These are phyloP conservation scores for Aphelenchoides fujianensis DNA, from an alignment of 1,140 invertebrate genomes.

Conservation along the genomic window DNA sequence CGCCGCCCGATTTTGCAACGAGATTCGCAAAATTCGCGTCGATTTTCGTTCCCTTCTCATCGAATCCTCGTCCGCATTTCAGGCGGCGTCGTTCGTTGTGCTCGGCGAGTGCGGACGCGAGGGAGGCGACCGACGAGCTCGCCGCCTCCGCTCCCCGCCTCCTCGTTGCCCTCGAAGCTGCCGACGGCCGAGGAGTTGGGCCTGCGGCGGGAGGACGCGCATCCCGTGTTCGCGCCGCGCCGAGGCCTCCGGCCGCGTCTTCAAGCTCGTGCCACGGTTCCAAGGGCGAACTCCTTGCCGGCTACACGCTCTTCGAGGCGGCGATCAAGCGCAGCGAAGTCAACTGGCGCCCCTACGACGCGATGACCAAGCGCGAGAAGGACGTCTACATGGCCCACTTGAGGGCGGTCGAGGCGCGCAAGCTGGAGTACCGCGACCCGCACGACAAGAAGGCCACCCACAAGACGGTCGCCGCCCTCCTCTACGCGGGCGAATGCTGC, in stretches of 20 bases:
- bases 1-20: conserved; percentile 2
- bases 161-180: conserved; percentile 8
- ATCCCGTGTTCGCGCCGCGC: conserved; percentile 22
- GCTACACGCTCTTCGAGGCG: conserved; percentile 25
- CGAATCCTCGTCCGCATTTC: conserved; percentile 22
- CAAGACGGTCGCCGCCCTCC: conserved; percentile 52
- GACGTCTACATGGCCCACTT: conserved; percentile 26
- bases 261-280: conserved; percentile 6
- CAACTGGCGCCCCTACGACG: conserved; percentile 21
- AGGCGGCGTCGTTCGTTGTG: conserved; percentile 22
- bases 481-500: conserved; percentile 55
- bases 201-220: conserved; percentile 27
- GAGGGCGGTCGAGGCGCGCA: conserved; percentile 44
- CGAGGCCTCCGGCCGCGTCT: conserved; percentile 10
- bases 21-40: no score
- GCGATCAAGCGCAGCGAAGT: conserved; percentile 22
- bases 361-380: conserved; percentile 26
- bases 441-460: conserved; percentile 25
- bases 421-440: conserved; percentile 46
- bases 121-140: not conserved
- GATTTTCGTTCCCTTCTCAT: not conserved
- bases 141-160: not conserved
- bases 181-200: conserved; percentile 30
- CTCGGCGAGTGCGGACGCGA: not conserved
- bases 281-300: conserved; percentile 25